Evolutionary conservation across 2,797 vertebrate species (phyloP), one percentile per base, ranked within the genome.

Genomic region (Prunella strophiata): DNA sequence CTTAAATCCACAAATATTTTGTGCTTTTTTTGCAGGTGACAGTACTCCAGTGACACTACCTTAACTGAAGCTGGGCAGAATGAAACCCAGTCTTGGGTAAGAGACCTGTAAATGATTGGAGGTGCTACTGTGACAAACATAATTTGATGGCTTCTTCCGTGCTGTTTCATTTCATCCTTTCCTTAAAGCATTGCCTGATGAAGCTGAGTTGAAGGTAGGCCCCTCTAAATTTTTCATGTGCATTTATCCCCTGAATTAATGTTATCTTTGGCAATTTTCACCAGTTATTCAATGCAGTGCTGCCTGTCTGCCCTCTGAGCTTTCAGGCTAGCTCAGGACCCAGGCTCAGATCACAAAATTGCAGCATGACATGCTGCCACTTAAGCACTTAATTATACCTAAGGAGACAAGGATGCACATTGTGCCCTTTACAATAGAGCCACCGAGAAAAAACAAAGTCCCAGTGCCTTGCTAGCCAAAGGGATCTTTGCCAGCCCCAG

Each of bases 61-160:
- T 83, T 58, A 51, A 30, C 47, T 87, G 77, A 57, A 85, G 88
- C 74, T 87, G 92, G 84, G 43, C 82, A 94, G 19, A 51, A 94
- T 97, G 97, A 94, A 75, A 63, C 72, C 65, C 78, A 77, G 72
- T 45, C 36, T 83, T 80, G 51, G 88, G 95, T 97, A 96, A 97
- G 84, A 89, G 74, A 94, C 43, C 29, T 9, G 2, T 74, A 75
- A 55, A 10, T n/a, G 16, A 36, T 23, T 58, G 40, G 54, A 84
- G 58, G 22, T 57, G n/a, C 65, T 95, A 16, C 70, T 67, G n/a
- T 38, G 45, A 7, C 12, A 70, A 50, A 34, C 32, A 32, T 68
- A 30, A 47, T 59, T 67, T 67, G 63, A 32, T 59, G 14, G 1
- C n/a, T 59, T 75, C 36, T 42, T 76, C 21, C 13, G 55, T 3